These are phyloP conservation scores for Hirtodrosophila alboralis DNA, from an alignment of 2,888 invertebrate genomes.

Conservation along the genomic window DNA sequence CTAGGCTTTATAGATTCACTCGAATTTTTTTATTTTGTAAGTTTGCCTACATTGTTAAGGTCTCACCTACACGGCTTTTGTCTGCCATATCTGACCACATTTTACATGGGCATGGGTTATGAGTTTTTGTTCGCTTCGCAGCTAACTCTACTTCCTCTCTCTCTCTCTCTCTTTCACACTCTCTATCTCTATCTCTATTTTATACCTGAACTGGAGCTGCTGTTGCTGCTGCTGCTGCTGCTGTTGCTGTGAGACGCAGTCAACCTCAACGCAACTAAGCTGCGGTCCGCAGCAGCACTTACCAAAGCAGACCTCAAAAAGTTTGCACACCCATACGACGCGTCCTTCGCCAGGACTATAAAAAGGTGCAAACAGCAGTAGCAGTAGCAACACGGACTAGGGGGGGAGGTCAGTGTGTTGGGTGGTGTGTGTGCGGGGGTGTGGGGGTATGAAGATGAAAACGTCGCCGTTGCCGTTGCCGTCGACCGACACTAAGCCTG, in stretches of 20 bases:
- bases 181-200: slow-evolving; percentile 1
- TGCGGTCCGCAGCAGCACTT: slow-evolving; percentile 76
- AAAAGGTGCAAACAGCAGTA: slow-evolving; percentile 71
- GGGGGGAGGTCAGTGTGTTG: background rate
- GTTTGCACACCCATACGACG: slow-evolving; percentile 65
- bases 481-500: slow-evolving; percentile 74
- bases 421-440: slow-evolving; percentile 2
- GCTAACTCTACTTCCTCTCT: slow-evolving; percentile 20
- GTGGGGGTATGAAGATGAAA: slow-evolving; percentile 22
- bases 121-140: slow-evolving; percentile 26
- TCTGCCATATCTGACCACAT: slow-evolving; percentile 40
- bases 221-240: slow-evolving; percentile 16
- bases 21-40: no score
- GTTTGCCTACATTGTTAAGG: no score
- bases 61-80: slow-evolving; percentile 35
- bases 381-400: slow-evolving; percentile 19
- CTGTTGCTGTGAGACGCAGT: slow-evolving; percentile 48
- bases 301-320: slow-evolving; percentile 77
- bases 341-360: slow-evolving; percentile 49
- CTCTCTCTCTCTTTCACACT: background rate
- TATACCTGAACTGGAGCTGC: slow-evolving; percentile 3
- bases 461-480: slow-evolving; percentile 48
- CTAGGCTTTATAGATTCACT: no score
- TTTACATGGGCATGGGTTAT: slow-evolving; percentile 39
- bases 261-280: slow-evolving; percentile 78